phyloP scores from a whole-genome alignment of 2,797 vertebrate species.

The Vultur gryphus region DNA sequence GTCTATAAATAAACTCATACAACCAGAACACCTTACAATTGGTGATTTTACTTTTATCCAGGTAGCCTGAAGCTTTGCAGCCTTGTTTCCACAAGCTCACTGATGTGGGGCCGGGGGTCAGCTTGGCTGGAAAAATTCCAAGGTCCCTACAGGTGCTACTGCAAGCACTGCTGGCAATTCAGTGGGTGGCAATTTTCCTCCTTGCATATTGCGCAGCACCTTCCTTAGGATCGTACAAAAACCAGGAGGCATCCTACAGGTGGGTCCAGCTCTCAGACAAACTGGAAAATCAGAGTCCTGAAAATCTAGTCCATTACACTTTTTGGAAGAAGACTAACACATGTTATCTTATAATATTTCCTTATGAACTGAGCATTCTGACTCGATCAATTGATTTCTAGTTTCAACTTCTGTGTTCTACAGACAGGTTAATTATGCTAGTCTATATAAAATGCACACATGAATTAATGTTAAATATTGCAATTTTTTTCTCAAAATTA shows the following conservation, averaged over 20 bases:
- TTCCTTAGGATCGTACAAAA: not conserved
- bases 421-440: not conserved
- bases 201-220: not conserved
- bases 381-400: not conserved
- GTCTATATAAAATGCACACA: not conserved
- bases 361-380: not conserved
- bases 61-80: not conserved
- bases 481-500: not conserved
- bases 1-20: not conserved
- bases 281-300: not conserved
- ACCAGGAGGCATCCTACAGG: not conserved
- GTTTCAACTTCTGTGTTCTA: not conserved
- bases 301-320: not conserved
- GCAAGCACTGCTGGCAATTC: not conserved
- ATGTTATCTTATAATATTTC: not conserved
- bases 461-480: not conserved
- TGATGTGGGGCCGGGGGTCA: fast-evolving
- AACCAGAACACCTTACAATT: not conserved
- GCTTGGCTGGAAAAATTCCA: not conserved
- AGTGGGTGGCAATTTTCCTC: not conserved
- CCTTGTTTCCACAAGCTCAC: not conserved
- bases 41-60: not conserved
- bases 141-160: not conserved
- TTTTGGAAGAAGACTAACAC: not conserved
- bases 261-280: not conserved